A percentile compares a stretch with the other conserved stretches of the same genome.
Evolutionary conservation across 1,140 invertebrate genomes (phyloP).

Genomic region (Drosophila eugracilis): DNA sequence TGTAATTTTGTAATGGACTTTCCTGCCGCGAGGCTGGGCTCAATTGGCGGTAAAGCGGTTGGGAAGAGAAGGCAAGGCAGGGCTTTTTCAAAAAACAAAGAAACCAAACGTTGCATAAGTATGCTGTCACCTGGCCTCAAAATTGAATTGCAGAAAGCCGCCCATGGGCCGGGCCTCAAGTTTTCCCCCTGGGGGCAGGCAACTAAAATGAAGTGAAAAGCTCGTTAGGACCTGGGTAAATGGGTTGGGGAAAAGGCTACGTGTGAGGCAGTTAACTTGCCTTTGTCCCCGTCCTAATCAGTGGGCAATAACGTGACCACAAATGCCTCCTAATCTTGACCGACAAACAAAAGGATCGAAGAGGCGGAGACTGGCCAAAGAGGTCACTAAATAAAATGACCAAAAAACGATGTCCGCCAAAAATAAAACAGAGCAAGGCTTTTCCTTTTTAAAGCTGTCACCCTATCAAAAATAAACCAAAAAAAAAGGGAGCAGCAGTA

Average conservation of each 20-base stretch:
- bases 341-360: conserved; percentile 67
- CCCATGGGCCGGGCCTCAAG: conserved; percentile 13
- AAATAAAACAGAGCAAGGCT: conserved; percentile 50
- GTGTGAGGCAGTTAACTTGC: conserved; percentile 73
- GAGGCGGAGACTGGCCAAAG: conserved; percentile 11
- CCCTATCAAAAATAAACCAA: conserved; percentile 55
- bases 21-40: conserved; percentile 57
- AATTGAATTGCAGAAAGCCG: conserved; percentile 63
- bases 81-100: conserved; percentile 38
- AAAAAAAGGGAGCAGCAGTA: conserved; percentile 28
- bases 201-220: conserved; percentile 71
- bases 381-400: conserved; percentile 73
- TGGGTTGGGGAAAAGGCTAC: conserved; percentile 46
- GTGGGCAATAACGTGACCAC: conserved; percentile 83
- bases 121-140: conserved; percentile 42
- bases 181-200: conserved; percentile 25
- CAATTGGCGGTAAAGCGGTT: not conserved
- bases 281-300: conserved; percentile 69
- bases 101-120: conserved; percentile 68
- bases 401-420: conserved; percentile 55
- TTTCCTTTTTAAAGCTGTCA: conserved; percentile 78
- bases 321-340: conserved; percentile 78
- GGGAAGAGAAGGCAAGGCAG: not conserved
- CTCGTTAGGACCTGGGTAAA: conserved; percentile 52
- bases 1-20: conserved; percentile 72